Evolutionary conservation across 1,140 invertebrate genomes (phyloP), one percentile per base, ranked within the genome.

Genomic region (Zaprionus inermis): DNA sequence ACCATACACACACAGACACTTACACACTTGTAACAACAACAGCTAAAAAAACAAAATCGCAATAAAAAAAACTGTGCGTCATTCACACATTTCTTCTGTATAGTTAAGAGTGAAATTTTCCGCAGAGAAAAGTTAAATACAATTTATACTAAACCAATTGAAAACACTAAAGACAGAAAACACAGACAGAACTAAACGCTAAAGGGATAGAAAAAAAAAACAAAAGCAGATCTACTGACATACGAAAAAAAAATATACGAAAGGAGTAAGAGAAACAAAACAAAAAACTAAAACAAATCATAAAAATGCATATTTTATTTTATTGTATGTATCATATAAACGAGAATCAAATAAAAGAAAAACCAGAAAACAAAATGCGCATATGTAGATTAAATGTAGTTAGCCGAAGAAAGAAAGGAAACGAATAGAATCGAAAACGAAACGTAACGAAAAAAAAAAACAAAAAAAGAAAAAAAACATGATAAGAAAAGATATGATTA

Each of bases 341-440:
- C 54, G 44, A 73, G 38, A 79, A 82, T 67, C 64, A 76, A 81
- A 83, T 82, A 79, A 76, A 66, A 55, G 34, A 65, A 69, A 76
- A 76, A 61, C 56, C 52, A 61, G 28, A 73, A 72, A 51, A 59
- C 38, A 69, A 75, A 63, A 44, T 32, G 44, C 44, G 51, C 44
- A 69, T 67, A 76, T 71, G 71, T 61, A 83, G 71, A 78, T 76
- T 82, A 82, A 78, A 76, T 78, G 67, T 72, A 83, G 81, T 77
- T 79, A 83, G 73, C 57, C 49, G 49, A 70, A 76, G 57, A 59
- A 44, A 70, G 64, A 24, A 44, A 66, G 55, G 30, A 68, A 59
- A 69, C 5, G 14, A 10, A 72, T 52, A 52, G 54, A 57, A 60
- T 46, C 41, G 60, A 72, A 65, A 72, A 58, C 44, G 55, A 59